Conservation (phyloP, 2,113 vertebrate genomes). For the Cheirogaleus medius region DNA sequence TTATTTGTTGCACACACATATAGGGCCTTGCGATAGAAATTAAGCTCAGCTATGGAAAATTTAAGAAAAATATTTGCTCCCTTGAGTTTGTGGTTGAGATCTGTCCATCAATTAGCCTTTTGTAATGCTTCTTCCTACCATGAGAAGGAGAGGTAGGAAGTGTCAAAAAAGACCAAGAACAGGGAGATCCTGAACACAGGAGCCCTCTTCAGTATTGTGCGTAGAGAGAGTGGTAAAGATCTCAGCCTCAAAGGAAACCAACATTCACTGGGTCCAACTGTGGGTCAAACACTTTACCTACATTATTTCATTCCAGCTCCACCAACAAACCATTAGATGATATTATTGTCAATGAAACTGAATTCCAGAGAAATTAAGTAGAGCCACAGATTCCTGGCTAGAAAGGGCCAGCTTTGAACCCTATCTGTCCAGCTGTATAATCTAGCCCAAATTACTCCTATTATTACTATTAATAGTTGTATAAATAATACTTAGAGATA, state of each 20-base stretch:
- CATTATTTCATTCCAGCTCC: background rate
- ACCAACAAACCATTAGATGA: background rate
- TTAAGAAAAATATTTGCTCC: background rate
- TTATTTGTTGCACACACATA: background rate
- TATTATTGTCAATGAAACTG: constrained; percentile 48
- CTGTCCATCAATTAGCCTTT: background rate
- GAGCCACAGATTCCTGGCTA: constrained; percentile 40
- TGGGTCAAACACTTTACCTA: background rate
- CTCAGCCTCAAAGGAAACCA: background rate
- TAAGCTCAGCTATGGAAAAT: background rate
- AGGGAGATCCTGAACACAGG: background rate
- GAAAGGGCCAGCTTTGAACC: constrained; percentile 51
- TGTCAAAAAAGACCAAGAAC: background rate
- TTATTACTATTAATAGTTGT: constrained; percentile 54
- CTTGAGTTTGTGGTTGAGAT: constrained; percentile 13
- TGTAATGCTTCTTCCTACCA: background rate
- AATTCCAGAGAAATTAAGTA: constrained; percentile 54
- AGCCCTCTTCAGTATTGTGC: background rate
- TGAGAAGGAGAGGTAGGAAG: background rate
- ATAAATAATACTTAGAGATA: constrained; percentile 54
- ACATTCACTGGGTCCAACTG: background rate
- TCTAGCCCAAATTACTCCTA: constrained; percentile 41
- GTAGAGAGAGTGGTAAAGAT: background rate
- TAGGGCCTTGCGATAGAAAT: background rate
- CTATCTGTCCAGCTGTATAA: constrained; percentile 40